Evolutionary conservation across 2,797 vertebrate genomes (phyloP).

Genomic region (Holocentrus rufus): DNA sequence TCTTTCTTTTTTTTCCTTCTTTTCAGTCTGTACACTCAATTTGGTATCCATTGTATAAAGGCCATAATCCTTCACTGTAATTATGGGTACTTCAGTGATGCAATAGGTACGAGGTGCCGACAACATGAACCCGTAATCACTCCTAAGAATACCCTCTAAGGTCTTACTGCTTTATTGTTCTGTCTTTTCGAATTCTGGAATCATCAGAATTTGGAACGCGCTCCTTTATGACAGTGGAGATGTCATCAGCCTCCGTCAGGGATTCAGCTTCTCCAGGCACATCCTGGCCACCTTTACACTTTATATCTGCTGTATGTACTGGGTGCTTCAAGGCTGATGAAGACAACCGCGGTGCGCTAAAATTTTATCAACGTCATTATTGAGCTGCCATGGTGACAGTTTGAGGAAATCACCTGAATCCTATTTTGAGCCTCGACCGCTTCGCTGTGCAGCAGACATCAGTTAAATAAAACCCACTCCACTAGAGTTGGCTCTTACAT

Average conservation of each 20-base stretch:
- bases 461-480: slow-evolving; percentile 52
- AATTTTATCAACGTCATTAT: slow-evolving; percentile 48
- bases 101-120: neutral
- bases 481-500: slow-evolving; percentile 26
- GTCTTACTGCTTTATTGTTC: too few species aligned
- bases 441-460: slow-evolving; percentile 42
- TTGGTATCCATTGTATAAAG: slow-evolving; percentile 9
- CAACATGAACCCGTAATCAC: slow-evolving; percentile 1
- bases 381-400: slow-evolving; percentile 35
- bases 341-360: slow-evolving; percentile 18
- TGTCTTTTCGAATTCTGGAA: slow-evolving; percentile 31
- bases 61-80: neutral
- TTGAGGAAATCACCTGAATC: slow-evolving; percentile 45
- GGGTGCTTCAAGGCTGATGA: slow-evolving; percentile 22
- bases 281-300: slow-evolving; percentile 20
- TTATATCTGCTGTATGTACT: neutral
- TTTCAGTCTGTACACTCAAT: neutral
- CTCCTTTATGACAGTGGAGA: slow-evolving; percentile 41
- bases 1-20: too few species aligned
- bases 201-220: slow-evolving; percentile 14
- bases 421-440: slow-evolving; percentile 46
- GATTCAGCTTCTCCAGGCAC: slow-evolving; percentile 29
- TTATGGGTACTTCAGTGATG: slow-evolving; percentile 19
- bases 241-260: slow-evolving; percentile 19
- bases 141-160: slow-evolving; percentile 17